Percentiles rank a stretch among this genome's conserved stretches.
Conservation (phyloP, 2,113 vertebrate species). For the Hucho hucho region DNA sequence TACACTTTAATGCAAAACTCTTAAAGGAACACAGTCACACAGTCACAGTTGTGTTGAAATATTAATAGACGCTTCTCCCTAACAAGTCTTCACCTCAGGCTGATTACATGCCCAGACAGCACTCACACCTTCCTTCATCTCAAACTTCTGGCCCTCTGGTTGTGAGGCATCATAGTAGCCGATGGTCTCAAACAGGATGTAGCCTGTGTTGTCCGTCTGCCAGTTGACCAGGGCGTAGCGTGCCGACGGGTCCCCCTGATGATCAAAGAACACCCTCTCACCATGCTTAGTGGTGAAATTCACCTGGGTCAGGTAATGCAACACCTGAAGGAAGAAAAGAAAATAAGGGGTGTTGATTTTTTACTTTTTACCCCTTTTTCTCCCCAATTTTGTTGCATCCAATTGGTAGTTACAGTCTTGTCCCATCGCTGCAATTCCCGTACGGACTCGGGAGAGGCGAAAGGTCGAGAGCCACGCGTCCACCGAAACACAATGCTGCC, state of each 20-base stretch:
- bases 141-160: slow-evolving; percentile 67
- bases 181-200: slow-evolving; percentile 67
- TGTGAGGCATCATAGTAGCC: slow-evolving; percentile 71
- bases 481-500: no score
- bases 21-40: no score
- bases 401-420: no score
- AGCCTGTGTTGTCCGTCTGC: slow-evolving; percentile 64
- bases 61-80: no score
- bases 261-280: slow-evolving; percentile 72
- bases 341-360: background rate
- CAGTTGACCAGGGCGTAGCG: slow-evolving; percentile 76
- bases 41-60: no score
- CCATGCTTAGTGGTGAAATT: slow-evolving; percentile 72
- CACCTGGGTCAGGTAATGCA: slow-evolving; percentile 71
- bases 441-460: no score
- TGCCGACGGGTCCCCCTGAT: slow-evolving; percentile 70
- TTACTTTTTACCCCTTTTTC: background rate
- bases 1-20: no score
- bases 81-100: slow-evolving; percentile 48
- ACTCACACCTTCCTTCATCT: slow-evolving; percentile 61
- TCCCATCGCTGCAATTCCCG: no score
- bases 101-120: slow-evolving; percentile 68
- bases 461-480: no score
- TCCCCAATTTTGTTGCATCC: background rate
- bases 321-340: slow-evolving; percentile 56